Evolutionary conservation across 2,888 invertebrate genomes (phyloP), one percentile per base, ranked within the genome.

Genomic region (Limnephilus lunatus): DNA sequence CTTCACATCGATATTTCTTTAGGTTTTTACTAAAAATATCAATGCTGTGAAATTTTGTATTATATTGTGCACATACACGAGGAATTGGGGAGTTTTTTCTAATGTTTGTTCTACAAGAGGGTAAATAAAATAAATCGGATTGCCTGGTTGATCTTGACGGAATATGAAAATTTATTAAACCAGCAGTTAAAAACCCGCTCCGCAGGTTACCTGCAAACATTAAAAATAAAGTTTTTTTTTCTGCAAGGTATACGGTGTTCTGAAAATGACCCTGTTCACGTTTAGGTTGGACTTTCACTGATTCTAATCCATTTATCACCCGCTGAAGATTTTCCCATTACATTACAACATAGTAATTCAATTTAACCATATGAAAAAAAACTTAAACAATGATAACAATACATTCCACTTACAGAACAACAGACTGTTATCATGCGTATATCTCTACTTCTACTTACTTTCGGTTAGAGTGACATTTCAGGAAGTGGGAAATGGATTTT

Each of bases 401-500:
- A n/a, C n/a, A 68, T 68, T 68, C n/a, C 9, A 25, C 68, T 68
- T 68, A 68, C 68, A 68, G 68, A 68, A 68, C 68, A 68, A 25
- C 68, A 68, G 68, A 68, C 25, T n/a, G 25, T 68, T 68, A 68
- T 68, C 68, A n/a, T n/a, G 68, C 68, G 68, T 68, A n/a, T n/a
- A 68, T 68, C 68, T n/a, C 1, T n/a, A 68, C n/a, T n/a, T n/a
- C 25, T 68, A 68, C 68, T 68, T 68, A 68, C 68, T 68, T n/a
- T 68, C 9, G 83, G 35, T 83, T 35, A 83, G 9, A 83, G 25
- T 31, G 31, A 32, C 32, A 83, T 83, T 83, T 35, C 35, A 32
- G 83, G 83, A 83, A 83, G 83, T 25, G 35, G 35, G 35, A 83
- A 83, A 35, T n/a, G 35, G 32, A 83, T 35, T 39, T 83, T 83